Percentiles rank a stretch among this genome's conserved stretches.
phyloP scores from a whole-genome alignment of 2,888 invertebrate genomes.

The Oscheius myriophilus region DNA sequence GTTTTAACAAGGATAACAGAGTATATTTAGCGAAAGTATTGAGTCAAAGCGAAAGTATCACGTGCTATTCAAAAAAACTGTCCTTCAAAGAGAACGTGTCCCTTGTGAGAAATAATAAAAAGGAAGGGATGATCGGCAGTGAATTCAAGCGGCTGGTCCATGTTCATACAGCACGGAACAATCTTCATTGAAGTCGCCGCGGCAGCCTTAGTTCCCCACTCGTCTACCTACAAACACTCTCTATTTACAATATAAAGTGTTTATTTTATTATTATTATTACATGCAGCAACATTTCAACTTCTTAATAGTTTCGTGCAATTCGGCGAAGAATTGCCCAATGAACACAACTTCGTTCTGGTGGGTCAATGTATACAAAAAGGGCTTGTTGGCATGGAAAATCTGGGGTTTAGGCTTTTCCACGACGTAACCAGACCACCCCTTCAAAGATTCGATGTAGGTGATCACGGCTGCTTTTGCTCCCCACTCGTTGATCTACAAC shows the following conservation, averaged over 20 bases:
- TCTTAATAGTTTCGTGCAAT: too few relatives aligned
- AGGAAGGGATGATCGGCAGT: neutral
- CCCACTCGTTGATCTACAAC: constrained; percentile 59
- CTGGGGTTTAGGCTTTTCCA: too few relatives aligned
- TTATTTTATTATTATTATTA: too few relatives aligned
- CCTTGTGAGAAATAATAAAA: neutral
- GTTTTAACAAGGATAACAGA: too few relatives aligned
- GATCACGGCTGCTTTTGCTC: constrained; percentile 60
- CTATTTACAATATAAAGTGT: neutral
- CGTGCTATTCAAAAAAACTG: neutral
- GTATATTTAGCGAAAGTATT: too few relatives aligned
- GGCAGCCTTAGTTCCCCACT: constrained; percentile 60
- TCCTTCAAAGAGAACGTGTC: neutral
- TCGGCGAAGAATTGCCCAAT: constrained; percentile 22
- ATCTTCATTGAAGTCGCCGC: constrained; percentile 55
- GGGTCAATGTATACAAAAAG: constrained; percentile 43
- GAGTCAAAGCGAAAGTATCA: too few relatives aligned
- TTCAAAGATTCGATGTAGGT: constrained; percentile 41
- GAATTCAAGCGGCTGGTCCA: neutral
- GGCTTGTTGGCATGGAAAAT: constrained; percentile 53
- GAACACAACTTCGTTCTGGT: constrained; percentile 38
- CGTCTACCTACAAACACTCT: constrained; percentile 49
- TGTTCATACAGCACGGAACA: neutral
- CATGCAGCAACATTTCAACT: too few relatives aligned
- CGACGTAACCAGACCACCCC: too few relatives aligned